Evolutionary conservation across 2,888 invertebrate genomes (phyloP), one percentile per base, ranked within the genome.

Genomic region (Chrysomela aeneicollis): DNA sequence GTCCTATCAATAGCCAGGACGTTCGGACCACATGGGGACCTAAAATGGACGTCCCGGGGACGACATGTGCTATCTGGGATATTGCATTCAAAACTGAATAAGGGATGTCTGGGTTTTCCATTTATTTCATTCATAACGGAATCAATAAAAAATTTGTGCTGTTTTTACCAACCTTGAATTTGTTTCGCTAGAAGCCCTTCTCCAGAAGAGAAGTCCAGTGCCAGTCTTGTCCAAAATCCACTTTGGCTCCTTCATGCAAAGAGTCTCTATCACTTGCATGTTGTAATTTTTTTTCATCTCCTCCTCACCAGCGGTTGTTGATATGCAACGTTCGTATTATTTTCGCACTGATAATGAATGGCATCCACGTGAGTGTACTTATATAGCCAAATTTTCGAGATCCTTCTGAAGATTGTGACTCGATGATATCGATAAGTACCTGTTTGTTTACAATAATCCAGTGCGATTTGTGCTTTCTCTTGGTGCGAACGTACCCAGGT

Each of bases 151-250:
- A 52, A 52, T 8, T 52, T 52, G 15, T 15, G 6, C 22, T 9
- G 9, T 9, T 52, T 2, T 19, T 26, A 22, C 15, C 54, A 35
- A 66, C 66, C 66, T 66, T 12, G 66, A 26, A 1, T 70, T 72
- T 65, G 76, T 77, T 68, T 79, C 76, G 62, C 73, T 76, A 26
- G 73, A 63, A 63, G 81, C 79, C 32, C 82, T 76, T 64, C 82
- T 76, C 84, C 84, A 83, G 66, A 79, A 81, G 37, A 81, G 73
- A 21, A 78, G 79, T 21, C 83, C 83, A 5, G 79, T 77, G 64
- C 78, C 81, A 46, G 76, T 79, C 52, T 78, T 78, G 68, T 83
- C 83, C 74, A 84, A 71, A 68, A 82, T 81, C 84, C 84, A 84
- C 68, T 81, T 78, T 3, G 82, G 83, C 72, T 83, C 83, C 6